phyloP scores from a whole-genome alignment of 2,888 invertebrate genomes.

The Gerris lacustris region DNA sequence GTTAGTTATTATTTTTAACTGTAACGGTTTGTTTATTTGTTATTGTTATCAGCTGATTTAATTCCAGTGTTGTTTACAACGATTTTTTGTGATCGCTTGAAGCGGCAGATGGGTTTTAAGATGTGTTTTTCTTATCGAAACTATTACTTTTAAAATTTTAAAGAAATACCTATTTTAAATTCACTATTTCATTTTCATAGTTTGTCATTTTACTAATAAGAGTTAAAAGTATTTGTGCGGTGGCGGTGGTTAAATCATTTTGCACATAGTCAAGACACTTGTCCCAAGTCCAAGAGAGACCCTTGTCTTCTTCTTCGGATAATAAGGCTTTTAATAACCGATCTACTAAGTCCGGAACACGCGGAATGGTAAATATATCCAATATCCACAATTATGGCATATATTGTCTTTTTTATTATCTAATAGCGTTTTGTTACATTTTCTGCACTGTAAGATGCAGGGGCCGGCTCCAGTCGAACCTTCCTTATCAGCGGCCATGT shows the following conservation, averaged over 20 bases:
- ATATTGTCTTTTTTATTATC: neutral
- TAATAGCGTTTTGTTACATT: neutral
- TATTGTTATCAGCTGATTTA: too few relatives aligned
- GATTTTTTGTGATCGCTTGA: too few relatives aligned
- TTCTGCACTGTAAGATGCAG: neutral
- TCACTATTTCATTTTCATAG: too few relatives aligned
- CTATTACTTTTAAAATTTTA: too few relatives aligned
- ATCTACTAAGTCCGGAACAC: neutral
- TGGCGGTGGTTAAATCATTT: neutral
- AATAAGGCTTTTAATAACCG: neutral
- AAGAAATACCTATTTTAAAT: too few relatives aligned
- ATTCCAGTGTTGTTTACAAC: too few relatives aligned
- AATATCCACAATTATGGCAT: neutral
- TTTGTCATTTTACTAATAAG: constrained; percentile 1
- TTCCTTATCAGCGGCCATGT: neutral
- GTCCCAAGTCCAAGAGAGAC: neutral
- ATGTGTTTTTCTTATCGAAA: too few relatives aligned
- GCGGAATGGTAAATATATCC: neutral
- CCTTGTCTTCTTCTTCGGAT: neutral
- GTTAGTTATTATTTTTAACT: too few relatives aligned
- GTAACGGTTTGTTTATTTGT: too few relatives aligned
- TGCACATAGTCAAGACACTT: neutral
- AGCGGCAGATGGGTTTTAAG: too few relatives aligned
- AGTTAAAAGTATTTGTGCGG: neutral
- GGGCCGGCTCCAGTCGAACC: neutral